A percentile compares a stretch with the other conserved stretches of the same genome.
Evolutionary conservation across 2,888 invertebrate species (phyloP).

Genomic region (Parascotia fuliginaria): DNA sequence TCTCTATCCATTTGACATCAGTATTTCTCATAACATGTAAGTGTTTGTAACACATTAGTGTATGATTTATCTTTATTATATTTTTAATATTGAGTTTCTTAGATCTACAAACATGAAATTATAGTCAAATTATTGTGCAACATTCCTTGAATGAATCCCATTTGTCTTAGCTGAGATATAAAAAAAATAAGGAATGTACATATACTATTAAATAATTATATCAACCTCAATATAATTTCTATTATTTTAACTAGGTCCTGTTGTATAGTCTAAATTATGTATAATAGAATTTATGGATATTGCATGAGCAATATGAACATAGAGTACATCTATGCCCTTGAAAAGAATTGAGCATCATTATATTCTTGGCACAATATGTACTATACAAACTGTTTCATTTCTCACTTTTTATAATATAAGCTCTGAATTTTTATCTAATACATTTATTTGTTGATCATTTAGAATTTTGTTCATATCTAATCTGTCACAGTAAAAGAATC

Average conservation of each 20-base stretch:
- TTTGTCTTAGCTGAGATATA: constrained; percentile 47
- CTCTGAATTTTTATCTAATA: no score
- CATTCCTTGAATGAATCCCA: constrained; percentile 72
- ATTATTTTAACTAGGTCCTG: constrained; percentile 41
- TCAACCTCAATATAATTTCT: constrained; percentile 42
- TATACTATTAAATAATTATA: constrained; percentile 73
- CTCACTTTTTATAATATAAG: no score
- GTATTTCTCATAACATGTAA: constrained; percentile 55
- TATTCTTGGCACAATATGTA: neutral
- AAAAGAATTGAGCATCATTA: neutral
- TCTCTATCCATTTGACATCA: constrained; percentile 48
- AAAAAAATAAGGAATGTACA: constrained; percentile 75
- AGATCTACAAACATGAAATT: constrained; percentile 40
- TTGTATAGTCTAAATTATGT: neutral
- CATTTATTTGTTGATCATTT: no score
- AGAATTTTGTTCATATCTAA: no score
- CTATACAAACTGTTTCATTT: neutral
- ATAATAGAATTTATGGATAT: neutral
- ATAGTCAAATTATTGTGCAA: constrained; percentile 61
- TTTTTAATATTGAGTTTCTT: constrained; percentile 34
- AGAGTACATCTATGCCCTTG: neutral
- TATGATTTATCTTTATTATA: constrained; percentile 42
- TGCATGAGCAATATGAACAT: neutral
- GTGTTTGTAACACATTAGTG: constrained; percentile 57
- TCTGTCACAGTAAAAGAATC: no score